phyloP scores from a whole-genome alignment of 2,113 vertebrate species.

The Corythornis cristatus region DNA sequence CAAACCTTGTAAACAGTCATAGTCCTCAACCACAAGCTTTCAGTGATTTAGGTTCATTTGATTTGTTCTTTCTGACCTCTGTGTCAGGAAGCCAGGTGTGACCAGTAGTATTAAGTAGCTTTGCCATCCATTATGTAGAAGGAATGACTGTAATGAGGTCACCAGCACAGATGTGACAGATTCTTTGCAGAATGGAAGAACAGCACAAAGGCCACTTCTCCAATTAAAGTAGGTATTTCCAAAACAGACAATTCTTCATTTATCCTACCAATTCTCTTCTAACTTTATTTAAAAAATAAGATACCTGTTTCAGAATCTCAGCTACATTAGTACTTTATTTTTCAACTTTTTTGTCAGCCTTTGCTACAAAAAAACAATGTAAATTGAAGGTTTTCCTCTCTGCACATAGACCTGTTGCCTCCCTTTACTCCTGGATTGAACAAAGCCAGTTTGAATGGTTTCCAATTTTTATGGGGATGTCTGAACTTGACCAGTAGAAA shows the following conservation, averaged over 20 bases:
- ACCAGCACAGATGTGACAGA: not conserved
- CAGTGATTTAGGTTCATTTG: not conserved
- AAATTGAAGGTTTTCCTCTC: not conserved
- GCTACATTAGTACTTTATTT: not conserved
- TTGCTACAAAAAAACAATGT: not conserved
- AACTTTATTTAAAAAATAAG: not conserved
- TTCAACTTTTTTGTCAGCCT: not conserved
- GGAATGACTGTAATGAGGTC: not conserved
- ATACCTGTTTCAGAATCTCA: not conserved
- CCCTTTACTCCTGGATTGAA: not conserved
- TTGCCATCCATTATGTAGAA: not conserved
- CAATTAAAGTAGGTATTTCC: not conserved
- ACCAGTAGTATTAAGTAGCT: not conserved
- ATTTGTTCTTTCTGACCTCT: not conserved
- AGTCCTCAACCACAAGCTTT: not conserved
- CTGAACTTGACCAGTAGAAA: not conserved
- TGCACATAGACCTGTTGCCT: not conserved
- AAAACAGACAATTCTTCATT: not conserved
- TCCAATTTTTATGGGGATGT: not conserved
- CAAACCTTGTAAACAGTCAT: not conserved
- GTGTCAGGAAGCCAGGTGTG: not conserved
- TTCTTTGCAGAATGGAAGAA: not conserved
- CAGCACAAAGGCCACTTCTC: not conserved
- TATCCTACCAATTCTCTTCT: not conserved
- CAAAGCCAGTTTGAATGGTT: not conserved